Base-by-base conservation (phyloP, 2,888 invertebrate genomes). In the Oasisia sp. region DNA sequence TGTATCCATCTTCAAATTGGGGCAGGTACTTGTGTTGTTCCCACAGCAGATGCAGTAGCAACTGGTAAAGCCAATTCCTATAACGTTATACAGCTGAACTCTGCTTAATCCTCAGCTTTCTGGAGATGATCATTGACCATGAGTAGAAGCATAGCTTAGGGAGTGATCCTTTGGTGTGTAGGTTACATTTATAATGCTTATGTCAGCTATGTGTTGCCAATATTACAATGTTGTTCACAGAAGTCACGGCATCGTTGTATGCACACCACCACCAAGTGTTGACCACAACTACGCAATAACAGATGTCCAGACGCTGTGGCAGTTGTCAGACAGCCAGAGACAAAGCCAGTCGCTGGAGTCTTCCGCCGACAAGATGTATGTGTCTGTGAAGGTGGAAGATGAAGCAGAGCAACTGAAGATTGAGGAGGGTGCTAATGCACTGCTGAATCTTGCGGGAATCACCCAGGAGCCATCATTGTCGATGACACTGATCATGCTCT, bases 181-280 rank as follows among this genome's bases (percentile, higher is more conserved):
- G n/a, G n/a, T n/a, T 38, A 38, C 38, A 38, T 4, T 4, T 38
- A 38, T 38, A 38, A 38, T 38, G 38, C 38, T 38, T 38, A 38
- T 4, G 50, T 50, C 9, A 12, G 50, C 14, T 11, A 50, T 11
- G 50, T 9, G 9, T 50, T 50, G 50, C 50, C 50, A 50, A 50
- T 14, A 50, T 50, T 14, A 50, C 50, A 9, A 50, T 50, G 27
- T 74, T 74, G 74, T n/a, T 27, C 74, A 74, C 74, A 74, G 74
- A 74, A 7, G 7, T 74, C n/a, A n/a, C 27, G n/a, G 3, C 27
- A 7, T n/a, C 91, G 32, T 91, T 5, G 97, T 98, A 94, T 98
- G 98, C 95, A 98, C 98, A 4, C 98, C 98, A 92, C 98, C 98
- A 95, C 98, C 98, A 0, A 98, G 98, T 96, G 98, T 98, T 96